phyloP scores from a whole-genome alignment of 2,113 vertebrate genomes.

The Numenius arquata region DNA sequence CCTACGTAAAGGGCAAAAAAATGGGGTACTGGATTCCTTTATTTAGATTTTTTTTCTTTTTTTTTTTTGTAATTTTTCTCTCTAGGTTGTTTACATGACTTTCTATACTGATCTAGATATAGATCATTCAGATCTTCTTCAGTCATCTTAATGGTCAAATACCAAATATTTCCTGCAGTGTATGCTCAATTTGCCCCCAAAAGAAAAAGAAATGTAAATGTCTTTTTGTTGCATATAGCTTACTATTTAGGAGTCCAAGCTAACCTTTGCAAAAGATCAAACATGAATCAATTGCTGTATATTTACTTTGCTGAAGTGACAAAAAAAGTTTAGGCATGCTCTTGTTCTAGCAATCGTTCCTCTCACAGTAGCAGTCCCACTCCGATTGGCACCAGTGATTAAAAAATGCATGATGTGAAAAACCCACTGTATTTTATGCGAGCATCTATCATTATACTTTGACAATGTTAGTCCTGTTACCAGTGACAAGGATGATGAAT shows the following conservation, averaged over 20 bases:
- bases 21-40: background rate
- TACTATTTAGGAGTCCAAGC: background rate
- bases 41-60: too few species aligned
- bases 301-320: background rate
- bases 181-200: background rate
- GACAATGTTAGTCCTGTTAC: background rate
- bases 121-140: background rate
- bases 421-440: background rate
- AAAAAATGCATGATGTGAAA: background rate
- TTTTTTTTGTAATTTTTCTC: background rate
- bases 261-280: background rate
- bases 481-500: background rate
- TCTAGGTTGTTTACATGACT: background rate
- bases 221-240: background rate
- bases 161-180: background rate
- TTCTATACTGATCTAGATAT: background rate
- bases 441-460: background rate
- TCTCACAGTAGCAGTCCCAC: background rate
- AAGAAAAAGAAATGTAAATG: background rate
- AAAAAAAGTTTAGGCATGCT: background rate
- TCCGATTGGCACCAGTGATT: background rate
- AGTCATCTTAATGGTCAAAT: background rate
- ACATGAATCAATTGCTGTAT: background rate
- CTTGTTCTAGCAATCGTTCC: background rate
- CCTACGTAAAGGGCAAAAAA: background rate